Evolutionary conservation across 2,113 vertebrate species (phyloP), one percentile per base, ranked within the genome.

Genomic region (Hystrix cristata): DNA sequence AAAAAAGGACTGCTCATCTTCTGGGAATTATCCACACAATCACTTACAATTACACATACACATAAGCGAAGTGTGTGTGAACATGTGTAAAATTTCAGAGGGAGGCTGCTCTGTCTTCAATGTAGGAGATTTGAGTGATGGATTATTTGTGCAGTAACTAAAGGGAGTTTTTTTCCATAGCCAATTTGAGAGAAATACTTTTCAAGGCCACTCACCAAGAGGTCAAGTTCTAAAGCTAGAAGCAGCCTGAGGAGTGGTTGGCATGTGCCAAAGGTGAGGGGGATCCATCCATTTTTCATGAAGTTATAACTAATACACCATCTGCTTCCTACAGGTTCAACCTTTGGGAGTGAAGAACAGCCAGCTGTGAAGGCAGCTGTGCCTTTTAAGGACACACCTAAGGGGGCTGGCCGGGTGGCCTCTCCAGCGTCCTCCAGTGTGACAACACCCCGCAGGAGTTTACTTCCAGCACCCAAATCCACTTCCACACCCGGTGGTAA

Each of bases 331-430:
- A 82, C 98, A 99, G 99, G 99, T 98, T 98, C 99, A 67, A 96
- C 97, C 98, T 98, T 98, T 69, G 98, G 98, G 96, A 99, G 97
- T 74, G 99, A 99, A 98, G 99, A 99, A 43, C 98, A 99, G 53
- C 92, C 97, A 3, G 67, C 97, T 91, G 94, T 98, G 67, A 99
- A 99, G 98, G 81, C 97, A 80, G 38, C 98, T 51, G 90, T 96
- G 67, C 93, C 98, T 90, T 97, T 98, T 90, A 98, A 98, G 87
- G 99, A 99, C 5, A 29, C 92, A 29, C 67, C 98, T 95, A 99
- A 98, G 94, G 98, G 98, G 3, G 95, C 98, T 48, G 78, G 95
- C 94, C 98, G 98, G 87, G 98, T 53, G 78, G 89, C 98, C 0
- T 91, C 97, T 0, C 98, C 98, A 29, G 98, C 97, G 34, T 96